Evolutionary conservation across 1,140 invertebrate genomes (phyloP).

Genomic region (Lordiphosa collinella): DNA sequence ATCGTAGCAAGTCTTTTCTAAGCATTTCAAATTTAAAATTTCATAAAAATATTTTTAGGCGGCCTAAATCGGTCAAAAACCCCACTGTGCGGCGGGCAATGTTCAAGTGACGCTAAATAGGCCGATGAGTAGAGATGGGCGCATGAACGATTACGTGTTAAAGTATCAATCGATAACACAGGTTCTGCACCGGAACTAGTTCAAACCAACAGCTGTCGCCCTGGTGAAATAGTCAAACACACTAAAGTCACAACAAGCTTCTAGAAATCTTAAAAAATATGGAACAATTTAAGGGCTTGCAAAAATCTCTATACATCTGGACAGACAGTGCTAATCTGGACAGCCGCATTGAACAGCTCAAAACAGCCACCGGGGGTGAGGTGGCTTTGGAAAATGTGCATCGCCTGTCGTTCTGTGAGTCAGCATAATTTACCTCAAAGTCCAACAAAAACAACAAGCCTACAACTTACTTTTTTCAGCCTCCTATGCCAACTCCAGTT

Average conservation of each 20-base stretch:
- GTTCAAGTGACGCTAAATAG: too few species aligned
- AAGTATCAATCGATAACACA: too few species aligned
- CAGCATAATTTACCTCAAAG: neutral
- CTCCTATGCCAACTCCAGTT: slow-evolving; percentile 81
- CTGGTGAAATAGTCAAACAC: slow-evolving; percentile 4
- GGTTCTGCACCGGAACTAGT: too few species aligned
- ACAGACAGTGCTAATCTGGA: slow-evolving; percentile 57
- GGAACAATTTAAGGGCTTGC: slow-evolving; percentile 66
- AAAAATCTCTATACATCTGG: slow-evolving; percentile 70
- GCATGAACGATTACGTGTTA: neutral
- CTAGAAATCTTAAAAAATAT: slow-evolving; percentile 36
- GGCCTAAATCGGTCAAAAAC: too few species aligned
- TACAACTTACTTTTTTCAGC: slow-evolving; percentile 71
- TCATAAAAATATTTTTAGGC: too few species aligned
- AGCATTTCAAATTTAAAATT: too few species aligned
- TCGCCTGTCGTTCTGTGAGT: slow-evolving; percentile 71
- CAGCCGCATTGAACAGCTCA: slow-evolving; percentile 51
- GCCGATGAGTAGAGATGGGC: slow-evolving; percentile 3
- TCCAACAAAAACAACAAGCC: neutral
- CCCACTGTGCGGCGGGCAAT: too few species aligned
- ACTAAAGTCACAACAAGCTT: slow-evolving; percentile 18
- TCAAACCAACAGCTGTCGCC: too few species aligned
- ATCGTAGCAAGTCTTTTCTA: too few species aligned
- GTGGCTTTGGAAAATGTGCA: slow-evolving; percentile 73
- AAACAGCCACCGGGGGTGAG: slow-evolving; percentile 58